phyloP scores from a whole-genome alignment of 2,113 vertebrate genomes.

The Pithys albifrons region DNA sequence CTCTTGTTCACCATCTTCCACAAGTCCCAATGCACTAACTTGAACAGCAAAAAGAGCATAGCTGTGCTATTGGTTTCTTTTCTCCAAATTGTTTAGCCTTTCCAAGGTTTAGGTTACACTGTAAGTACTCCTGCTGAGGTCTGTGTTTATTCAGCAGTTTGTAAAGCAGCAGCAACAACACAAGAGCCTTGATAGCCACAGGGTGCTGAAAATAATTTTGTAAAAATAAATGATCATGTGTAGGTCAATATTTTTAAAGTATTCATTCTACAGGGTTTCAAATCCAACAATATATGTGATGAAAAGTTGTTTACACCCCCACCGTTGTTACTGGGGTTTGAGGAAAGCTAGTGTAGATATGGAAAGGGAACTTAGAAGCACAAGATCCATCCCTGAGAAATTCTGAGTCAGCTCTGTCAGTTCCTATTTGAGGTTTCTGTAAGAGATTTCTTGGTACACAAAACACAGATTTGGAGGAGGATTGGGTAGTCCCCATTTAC shows the following conservation, averaged over 20 bases:
- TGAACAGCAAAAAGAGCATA: neutral
- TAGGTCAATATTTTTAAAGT: neutral
- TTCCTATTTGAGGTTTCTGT: neutral
- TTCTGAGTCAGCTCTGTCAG: neutral
- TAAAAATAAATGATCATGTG: neutral
- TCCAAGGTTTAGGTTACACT: neutral
- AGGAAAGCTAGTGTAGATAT: neutral
- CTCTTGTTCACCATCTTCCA: neutral
- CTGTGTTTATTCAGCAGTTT: neutral
- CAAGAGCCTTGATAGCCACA: neutral
- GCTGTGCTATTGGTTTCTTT: neutral
- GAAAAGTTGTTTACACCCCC: neutral
- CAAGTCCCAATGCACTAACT: rapidly evolving
- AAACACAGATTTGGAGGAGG: neutral
- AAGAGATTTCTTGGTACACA: neutral
- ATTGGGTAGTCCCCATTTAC: neutral
- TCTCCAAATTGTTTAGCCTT: neutral
- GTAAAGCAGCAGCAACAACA: neutral
- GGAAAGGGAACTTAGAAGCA: neutral
- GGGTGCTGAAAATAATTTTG: neutral
- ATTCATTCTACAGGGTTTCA: neutral
- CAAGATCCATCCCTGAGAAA: neutral
- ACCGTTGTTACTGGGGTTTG: neutral
- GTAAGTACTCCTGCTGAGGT: neutral
- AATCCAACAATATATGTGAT: neutral